Base-by-base conservation (phyloP, 2,888 invertebrate genomes). In the Slavum lentiscoides region DNA sequence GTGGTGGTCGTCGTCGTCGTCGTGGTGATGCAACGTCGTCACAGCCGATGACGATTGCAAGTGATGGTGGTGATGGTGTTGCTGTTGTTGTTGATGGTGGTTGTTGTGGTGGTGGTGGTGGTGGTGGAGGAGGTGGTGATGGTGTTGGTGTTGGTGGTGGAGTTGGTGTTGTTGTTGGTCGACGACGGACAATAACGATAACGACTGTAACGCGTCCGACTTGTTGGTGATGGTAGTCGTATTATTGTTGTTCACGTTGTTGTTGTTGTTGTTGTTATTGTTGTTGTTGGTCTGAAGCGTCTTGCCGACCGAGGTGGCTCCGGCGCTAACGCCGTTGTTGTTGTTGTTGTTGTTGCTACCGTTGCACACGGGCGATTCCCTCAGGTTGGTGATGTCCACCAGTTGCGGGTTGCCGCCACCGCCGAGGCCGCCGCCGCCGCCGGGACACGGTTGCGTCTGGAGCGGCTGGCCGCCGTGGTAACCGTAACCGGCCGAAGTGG, bases 241-340 rank as follows among this genome's bases (percentile, higher is more conserved):
- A 9, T 92, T 92, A 87, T 92, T 92, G 87, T 91, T 91, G 86
- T 87, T 87, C 83, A 90, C 90, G 86, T 90, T 90, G 83, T 88
- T 88, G 19, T 55, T 55, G 19, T 55, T 55, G 19, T 77, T 74
- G 74, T 77, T 77, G 75, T 75, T 81, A 17, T 19, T 55, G 19
- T 55, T 55, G 17, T 55, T 55, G 19, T 55, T 55, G 55, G 55
- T 11, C 19, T 49, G 49, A 49, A 55, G 55, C 19, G 55, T 55
- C 55, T 55, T 55, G 55, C 55, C 37, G 23, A 30, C 9, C 21
- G 49, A 49, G 13, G 67, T 13, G 59, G 17, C 21, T 67, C 66
- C 43, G 59, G 43, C n/a, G 62, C 70, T 59, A 59, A 15, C 55
- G 49, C 83, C 83, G 83, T 84, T 82, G 59, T 80, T 73, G 74